phyloP scores from a whole-genome alignment of 92 coral and sea anemone genomes.

The Heliopora coerulea region DNA sequence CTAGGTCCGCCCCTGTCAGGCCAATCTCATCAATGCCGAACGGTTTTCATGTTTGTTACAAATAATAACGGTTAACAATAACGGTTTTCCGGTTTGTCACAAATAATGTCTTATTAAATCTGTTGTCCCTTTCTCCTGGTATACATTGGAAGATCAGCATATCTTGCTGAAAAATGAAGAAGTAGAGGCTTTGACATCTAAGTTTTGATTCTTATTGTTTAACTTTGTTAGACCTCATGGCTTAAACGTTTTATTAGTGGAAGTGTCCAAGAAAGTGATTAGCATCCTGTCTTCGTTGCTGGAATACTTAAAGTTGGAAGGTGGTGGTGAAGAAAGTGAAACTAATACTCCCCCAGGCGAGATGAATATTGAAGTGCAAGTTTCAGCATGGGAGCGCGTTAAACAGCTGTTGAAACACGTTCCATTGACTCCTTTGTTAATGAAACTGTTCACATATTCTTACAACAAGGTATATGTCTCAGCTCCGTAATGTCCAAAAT shows the following conservation, averaged over 20 bases:
- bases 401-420: conserved; percentile 63
- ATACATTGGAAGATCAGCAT: no score
- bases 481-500: no score
- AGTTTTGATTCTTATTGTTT: not conserved
- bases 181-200: no score
- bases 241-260: conserved; percentile 67
- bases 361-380: conserved; percentile 64
- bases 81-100: no score
- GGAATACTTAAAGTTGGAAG: conserved; percentile 87
- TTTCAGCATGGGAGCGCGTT: conserved; percentile 84
- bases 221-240: conserved; percentile 76
- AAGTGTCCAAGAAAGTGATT: conserved; percentile 74
- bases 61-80: no score
- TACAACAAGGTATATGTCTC: conserved; percentile 68
- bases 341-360: conserved; percentile 48
- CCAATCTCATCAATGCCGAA: no score
- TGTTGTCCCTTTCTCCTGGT: no score
- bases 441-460: conserved; percentile 68
- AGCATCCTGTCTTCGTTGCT: conserved; percentile 64
- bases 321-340: conserved; percentile 56
- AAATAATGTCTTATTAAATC: no score
- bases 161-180: no score
- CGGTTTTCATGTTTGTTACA: no score
- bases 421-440: conserved; percentile 63
- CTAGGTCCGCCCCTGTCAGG: no score